Percentiles rank a stretch among this genome's conserved stretches.
Conservation (phyloP, 2,888 invertebrate species). For the Chrysolina oricalcia region DNA sequence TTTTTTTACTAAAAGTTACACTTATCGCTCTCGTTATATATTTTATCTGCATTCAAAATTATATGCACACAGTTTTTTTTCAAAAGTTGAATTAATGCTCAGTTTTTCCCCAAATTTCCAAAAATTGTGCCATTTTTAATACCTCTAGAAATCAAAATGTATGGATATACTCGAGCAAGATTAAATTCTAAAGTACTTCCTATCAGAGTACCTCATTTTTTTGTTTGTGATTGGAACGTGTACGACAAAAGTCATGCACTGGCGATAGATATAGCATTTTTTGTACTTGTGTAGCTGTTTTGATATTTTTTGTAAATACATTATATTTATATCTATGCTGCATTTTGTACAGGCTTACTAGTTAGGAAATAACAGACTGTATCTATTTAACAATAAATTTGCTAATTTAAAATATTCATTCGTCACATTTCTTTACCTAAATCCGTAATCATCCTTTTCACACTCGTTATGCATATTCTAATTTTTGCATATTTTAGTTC, state of each 20-base stretch:
- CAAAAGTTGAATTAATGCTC: conserved; percentile 35
- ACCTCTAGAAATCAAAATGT: conserved; percentile 37
- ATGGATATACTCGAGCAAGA: conserved; percentile 48
- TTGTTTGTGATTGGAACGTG: conserved; percentile 58
- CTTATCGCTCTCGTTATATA: background rate
- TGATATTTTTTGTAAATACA: conserved; percentile 67
- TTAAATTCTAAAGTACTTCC: conserved; percentile 58
- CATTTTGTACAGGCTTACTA: conserved; percentile 71
- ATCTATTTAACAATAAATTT: conserved; percentile 71
- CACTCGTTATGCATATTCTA: no score
- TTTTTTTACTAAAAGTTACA: no score
- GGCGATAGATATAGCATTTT: conserved; percentile 60
- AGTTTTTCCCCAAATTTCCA: conserved; percentile 17
- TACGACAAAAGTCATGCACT: conserved; percentile 59
- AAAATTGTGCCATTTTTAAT: conserved; percentile 55
- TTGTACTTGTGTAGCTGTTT: conserved; percentile 62
- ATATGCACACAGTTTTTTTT: background rate
- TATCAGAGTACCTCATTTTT: conserved; percentile 51
- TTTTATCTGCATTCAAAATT: conserved; percentile 33
- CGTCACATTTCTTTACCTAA: conserved; percentile 13
- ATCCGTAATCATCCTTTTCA: no score
- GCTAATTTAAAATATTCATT: conserved; percentile 65
- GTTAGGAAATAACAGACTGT: conserved; percentile 70
- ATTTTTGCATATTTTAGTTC: no score
- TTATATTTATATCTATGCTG: conserved; percentile 62